Percentiles rank a stretch among this genome's conserved stretches.
Conservation (phyloP, 2,888 invertebrate genomes). For the Petrolisthes cinctipes region DNA sequence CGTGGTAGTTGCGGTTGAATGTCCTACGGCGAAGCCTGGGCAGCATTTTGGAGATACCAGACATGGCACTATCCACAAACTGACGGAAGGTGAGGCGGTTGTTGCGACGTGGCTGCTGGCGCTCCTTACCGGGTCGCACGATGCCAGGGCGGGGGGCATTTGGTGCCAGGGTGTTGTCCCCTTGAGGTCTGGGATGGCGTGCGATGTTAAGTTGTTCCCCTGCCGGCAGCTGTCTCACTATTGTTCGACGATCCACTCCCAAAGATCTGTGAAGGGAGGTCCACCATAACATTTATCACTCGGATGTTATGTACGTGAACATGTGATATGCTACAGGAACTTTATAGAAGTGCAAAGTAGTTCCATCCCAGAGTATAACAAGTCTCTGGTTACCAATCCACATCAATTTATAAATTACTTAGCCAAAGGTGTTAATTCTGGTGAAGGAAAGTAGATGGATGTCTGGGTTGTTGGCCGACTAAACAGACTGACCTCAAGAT, state of each 20-base stretch:
- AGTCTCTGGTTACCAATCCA: no score
- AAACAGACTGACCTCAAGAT: background rate
- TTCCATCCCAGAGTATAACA: no score
- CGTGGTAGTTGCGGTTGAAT: constrained; percentile 20
- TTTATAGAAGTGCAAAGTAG: no score
- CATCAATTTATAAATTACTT: no score
- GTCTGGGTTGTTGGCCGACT: background rate
- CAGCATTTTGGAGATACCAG: constrained; percentile 27
- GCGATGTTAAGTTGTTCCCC: background rate
- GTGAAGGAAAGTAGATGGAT: no score
- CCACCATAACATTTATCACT: no score
- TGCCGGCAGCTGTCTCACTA: no score
- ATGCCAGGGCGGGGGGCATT: constrained; percentile 8
- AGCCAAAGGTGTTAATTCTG: no score
- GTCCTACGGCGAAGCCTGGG: constrained; percentile 32
- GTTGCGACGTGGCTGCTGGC: background rate
- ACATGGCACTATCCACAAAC: constrained; percentile 41
- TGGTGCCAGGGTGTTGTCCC: background rate
- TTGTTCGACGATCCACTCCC: background rate
- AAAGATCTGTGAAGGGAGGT: background rate
- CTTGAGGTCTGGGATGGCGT: background rate
- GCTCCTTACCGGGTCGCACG: background rate
- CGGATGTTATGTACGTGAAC: no score
- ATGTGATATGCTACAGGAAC: no score
- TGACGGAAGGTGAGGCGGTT: constrained; percentile 45